phyloP scores from a whole-genome alignment of 1,140 invertebrate genomes.

The Rhopalosiphum padi region DNA sequence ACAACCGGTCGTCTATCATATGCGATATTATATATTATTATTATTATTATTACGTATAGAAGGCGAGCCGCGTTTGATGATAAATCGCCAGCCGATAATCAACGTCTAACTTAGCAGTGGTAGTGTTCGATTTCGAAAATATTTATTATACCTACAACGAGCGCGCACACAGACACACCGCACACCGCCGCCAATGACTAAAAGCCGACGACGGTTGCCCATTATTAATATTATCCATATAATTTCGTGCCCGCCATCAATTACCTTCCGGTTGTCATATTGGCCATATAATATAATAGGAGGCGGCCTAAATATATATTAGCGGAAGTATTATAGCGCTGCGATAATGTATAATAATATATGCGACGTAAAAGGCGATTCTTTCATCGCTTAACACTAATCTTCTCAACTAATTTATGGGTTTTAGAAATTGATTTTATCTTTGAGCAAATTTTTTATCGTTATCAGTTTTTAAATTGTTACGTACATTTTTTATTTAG shows the following conservation, averaged over 20 bases:
- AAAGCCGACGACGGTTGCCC: not conserved
- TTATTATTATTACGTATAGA: not conserved
- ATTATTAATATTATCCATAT: constrained; percentile 1
- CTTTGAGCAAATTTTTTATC: not conserved
- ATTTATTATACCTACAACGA: constrained; percentile 4
- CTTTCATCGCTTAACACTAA: not conserved
- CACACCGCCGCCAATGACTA: not conserved
- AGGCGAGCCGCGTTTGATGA: constrained; percentile 25
- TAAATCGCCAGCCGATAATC: constrained; percentile 40
- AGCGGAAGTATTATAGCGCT: not conserved
- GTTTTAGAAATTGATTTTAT: not conserved
- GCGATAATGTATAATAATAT: not conserved
- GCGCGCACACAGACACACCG: not conserved
- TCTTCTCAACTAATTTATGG: not conserved
- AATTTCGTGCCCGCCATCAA: constrained; percentile 27
- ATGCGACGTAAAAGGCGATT: not conserved
- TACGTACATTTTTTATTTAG: not conserved
- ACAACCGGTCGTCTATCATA: constrained; percentile 4
- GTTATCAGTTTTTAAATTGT: not conserved
- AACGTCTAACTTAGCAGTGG: not conserved
- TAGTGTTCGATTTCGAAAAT: constrained; percentile 33
- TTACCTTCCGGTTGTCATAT: constrained; percentile 29
- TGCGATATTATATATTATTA: not conserved
- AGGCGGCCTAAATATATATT: not conserved
- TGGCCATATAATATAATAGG: not conserved